Base-by-base conservation (phyloP, 1,140 invertebrate species). In the Drosophila eugracilis region DNA sequence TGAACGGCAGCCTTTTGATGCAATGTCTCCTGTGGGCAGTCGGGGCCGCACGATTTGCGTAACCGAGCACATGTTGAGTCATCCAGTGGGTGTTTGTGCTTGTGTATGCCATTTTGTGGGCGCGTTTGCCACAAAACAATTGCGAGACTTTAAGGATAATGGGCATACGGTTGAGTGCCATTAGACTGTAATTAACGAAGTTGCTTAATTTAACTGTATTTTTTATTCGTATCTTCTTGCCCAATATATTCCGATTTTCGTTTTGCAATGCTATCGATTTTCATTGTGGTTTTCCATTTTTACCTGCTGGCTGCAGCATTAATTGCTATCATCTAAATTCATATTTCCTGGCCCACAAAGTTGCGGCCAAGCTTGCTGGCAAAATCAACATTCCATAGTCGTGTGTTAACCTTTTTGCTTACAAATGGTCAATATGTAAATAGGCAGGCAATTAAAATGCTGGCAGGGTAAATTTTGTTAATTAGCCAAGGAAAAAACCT, bases 31-130 rank as follows among this genome's bases (percentile, higher is more conserved):
- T 58, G 81, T 75, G 81, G 52, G 73, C 77, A 66, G 73, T 69
- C 44, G 54, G 42, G 36, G 60, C 39, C 59, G n/a, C 70, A 54
- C 81, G 74, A 77, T 86, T 85, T 86, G 81, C 77, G 83, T 77
- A 85, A 86, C 81, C 63, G 55, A 54, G 77, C 77, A 85, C 77
- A 86, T 75, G 80, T 80, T 80, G 80, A 80, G 81, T 86, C 81
- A 84, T 76, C 44, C 49, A 57, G 36, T 52, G 30, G 24, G 30
- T 21, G 37, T 41, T 52, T 71, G 22, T 48, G 22, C 44, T 17
- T 28, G n/a, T 21, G 37, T 47, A 36, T 21, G 55, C 41, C 53
- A 48, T 39, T 19, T 59, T 37, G 66, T 39, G 42, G n/a, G 67
- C 50, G 63, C 48, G 47, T 42, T 65, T 32, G 32, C 72, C 49